Evolutionary conservation across 2,797 vertebrate species (phyloP), one percentile per base, ranked within the genome.

Genomic region (Pangasius macronema): DNA sequence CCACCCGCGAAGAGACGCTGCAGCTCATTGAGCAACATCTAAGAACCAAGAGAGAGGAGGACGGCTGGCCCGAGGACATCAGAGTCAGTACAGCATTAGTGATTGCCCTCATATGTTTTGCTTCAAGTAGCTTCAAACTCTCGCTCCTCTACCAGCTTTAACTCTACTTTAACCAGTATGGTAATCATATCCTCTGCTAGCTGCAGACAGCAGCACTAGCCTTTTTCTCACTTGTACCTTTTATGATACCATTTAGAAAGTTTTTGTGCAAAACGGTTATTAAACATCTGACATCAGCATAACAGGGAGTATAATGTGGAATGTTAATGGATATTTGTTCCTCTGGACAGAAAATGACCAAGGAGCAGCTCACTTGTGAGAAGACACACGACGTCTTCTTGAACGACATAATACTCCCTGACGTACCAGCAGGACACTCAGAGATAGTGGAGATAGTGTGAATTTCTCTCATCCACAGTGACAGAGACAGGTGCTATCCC

Each of bases 341-440:
- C 14, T 92, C 1, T 91, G 1, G 89, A 86, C 88, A 99, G 98
- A 98, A 98, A 95, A 99, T 99, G 98, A 98, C 97, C 63, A 98
- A 99, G 95, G 98, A 99, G 92, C 96, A 99, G 94, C 93, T 99
- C 93, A 94, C 96, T 89, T 96, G 97, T 95, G 98, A 99, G 96
- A 99, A 99, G 93, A 97, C 96, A n/a, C n/a, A n/a, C n/a, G n/a
- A n/a, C n/a, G n/a, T n/a, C n/a, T n/a, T n/a, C n/a, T n/a, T n/a
- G n/a, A n/a, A n/a, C n/a, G n/a, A n/a, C n/a, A n/a, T n/a, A n/a
- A n/a, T n/a, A n/a, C n/a, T n/a, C n/a, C n/a, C n/a, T n/a, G n/a
- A n/a, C n/a, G n/a, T n/a, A n/a, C n/a, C n/a, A n/a, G n/a, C n/a
- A n/a, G n/a, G n/a, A n/a, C n/a, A n/a, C n/a, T n/a, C n/a, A n/a